A percentile compares a stretch with the other conserved stretches of the same genome.
phyloP scores from a whole-genome alignment of 37 sponge, comb jelly and placozoan genomes.

The Dysidea cf. avara region DNA sequence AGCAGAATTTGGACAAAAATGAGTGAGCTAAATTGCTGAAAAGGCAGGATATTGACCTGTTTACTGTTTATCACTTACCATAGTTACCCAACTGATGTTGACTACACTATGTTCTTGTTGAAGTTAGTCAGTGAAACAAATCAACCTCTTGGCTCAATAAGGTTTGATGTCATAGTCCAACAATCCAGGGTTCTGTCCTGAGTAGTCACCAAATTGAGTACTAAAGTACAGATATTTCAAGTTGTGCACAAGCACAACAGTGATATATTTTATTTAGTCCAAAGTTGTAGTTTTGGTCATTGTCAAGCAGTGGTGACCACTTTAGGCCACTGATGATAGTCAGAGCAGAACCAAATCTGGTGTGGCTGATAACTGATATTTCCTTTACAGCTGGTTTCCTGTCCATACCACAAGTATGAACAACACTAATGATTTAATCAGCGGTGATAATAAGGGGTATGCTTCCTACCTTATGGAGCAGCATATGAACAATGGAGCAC shows the following conservation, averaged over 20 bases:
- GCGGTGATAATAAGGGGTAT: constrained; percentile 84
- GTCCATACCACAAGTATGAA: constrained; percentile 88
- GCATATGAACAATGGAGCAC: constrained; percentile 49
- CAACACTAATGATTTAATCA: constrained; percentile 76
- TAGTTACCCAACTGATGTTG: constrained; percentile 39
- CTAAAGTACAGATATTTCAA: no score
- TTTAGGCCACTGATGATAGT: no score
- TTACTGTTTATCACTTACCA: background rate
- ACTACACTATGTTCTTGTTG: constrained; percentile 64
- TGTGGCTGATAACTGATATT: no score
- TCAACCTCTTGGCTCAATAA: constrained; percentile 35
- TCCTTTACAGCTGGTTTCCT: constrained; percentile 75
- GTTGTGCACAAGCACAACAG: no score
- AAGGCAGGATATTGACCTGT: background rate
- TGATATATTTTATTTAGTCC: no score
- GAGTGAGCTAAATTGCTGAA: constrained; percentile 13
- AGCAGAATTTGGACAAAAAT: constrained; percentile 52
- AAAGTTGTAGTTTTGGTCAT: no score
- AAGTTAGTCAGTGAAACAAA: constrained; percentile 30
- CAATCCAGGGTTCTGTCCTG: no score
- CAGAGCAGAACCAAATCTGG: no score
- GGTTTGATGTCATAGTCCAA: constrained; percentile 1
- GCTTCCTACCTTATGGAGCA: constrained; percentile 67
- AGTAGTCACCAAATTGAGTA: no score
- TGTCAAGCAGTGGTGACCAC: no score